Evolutionary conservation across 1,140 invertebrate species (phyloP), one percentile per base, ranked within the genome.

Genomic region (Fopius arisanus): DNA sequence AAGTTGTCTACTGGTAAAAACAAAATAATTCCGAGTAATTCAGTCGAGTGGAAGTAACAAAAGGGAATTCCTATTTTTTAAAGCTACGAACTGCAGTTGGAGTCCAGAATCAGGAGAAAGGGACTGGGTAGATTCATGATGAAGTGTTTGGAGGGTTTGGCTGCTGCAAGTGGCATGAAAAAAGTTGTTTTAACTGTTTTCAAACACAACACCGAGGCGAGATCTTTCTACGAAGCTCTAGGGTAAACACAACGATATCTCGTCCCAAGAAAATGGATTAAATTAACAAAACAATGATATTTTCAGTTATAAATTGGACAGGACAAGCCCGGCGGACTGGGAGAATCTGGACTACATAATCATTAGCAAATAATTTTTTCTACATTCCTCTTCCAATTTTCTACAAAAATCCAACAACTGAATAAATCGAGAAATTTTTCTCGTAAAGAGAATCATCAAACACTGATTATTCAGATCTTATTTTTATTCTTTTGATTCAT

Each of bases 51-150:
- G n/a, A n/a, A n/a, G n/a, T n/a, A n/a, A n/a, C n/a, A n/a, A n/a
- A 37, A 2, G 33, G 33, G 9, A 3, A 5, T 10, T 37, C 7
- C 7, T 37, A n/a, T 77, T 31, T 73, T 29, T 76, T 82, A 88
- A 73, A 95, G 94, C 85, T 96, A 96, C 87, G 95, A 96, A 88
- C 89, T 96, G 78, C 95, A 96, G 85, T 87, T 96, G 68, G 91
- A 94, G 79, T 78, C 89, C 41, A 80, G 84, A 14, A 89, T 90
- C 54, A 90, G 92, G 73, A 86, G 92, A 62, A 92, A 93, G 88
- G 94, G 94, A 12, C 86, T 96, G 51, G 95, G 95, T 4, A 92
- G 92, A 80, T 95, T 94, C 83, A 91, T 96, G 83, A 92, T 96
- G 91, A 90, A 92, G 82, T 89, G 92, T 51, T 81, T 96, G 31